Base-by-base conservation (phyloP, 2,797 vertebrate genomes). In the Gastrophryne carolinensis region DNA sequence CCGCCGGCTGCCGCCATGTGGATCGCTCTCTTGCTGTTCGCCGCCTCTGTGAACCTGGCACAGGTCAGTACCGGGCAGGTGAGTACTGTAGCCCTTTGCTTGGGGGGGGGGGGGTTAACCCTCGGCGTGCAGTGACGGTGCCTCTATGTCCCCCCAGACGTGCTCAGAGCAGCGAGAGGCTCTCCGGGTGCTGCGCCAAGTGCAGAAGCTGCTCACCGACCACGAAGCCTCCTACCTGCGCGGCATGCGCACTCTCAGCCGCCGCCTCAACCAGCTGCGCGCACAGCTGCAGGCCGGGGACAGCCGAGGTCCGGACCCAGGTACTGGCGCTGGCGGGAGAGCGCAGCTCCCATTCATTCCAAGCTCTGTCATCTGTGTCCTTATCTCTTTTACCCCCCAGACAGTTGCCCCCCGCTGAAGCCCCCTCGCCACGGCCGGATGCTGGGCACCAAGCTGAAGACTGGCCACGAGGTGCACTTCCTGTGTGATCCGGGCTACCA, bases 401-500 rank as follows among this genome's bases (percentile, higher is more conserved):
- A 84, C 3, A 83, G 84, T 34, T 96, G 94, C 13, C 84, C 88
- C 0, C 90, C 80, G 73, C 90, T 79, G 0, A 84, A 84, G 0
- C 77, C 81, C 2, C 91, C 90, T 0, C 6, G 15, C 39, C 88
- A 94, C 0, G 93, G 94, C 7, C 86, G 89, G 81, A 86, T 90
- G 58, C 85, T 96, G 74, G 94, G 95, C 2, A 74, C 75, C 29
- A 91, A 86, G 26, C 60, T 83, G 2, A 73, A 37, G 1, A 30
- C 89, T 15, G 93, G 93, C n/a, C 93, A 95, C 0, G 92, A 95
- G 23, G 80, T 93, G 60, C 94, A 96, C 82, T 94, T 94, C 1
- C 0, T 94, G 79, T 96, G 95, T 3, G 66, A 88, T 0, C 41
- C 83, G 0, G 88, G 91, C 6, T 95, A 91, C n/a, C 84, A 27